phyloP scores from a whole-genome alignment of 2,113 vertebrate genomes.

The Sylvietta virens region DNA sequence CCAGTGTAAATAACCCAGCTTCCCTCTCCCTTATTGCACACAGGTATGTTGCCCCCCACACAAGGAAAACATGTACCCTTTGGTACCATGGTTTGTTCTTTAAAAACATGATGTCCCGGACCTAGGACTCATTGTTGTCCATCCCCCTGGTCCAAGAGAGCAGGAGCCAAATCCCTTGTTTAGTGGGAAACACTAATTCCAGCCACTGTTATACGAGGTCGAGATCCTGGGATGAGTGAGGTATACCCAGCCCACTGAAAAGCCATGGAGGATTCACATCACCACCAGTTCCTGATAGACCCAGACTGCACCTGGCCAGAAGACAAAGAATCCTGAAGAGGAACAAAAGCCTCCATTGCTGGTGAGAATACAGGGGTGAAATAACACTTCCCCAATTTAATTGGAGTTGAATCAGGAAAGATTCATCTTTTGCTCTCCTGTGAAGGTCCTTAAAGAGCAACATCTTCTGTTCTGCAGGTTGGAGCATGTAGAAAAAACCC shows the following conservation, averaged over 20 bases:
- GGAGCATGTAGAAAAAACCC: not conserved
- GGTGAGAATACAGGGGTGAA: not conserved
- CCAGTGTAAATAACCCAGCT: not conserved
- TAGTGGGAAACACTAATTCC: not conserved
- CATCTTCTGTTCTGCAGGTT: not conserved
- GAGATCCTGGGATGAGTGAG: not conserved
- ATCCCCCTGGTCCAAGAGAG: not conserved
- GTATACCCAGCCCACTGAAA: not conserved
- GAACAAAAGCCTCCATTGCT: not conserved
- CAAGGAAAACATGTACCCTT: fast-evolving
- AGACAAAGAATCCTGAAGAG: not conserved
- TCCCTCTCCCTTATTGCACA: not conserved
- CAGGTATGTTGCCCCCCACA: not conserved
- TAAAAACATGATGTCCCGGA: not conserved
- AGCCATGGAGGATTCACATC: not conserved
- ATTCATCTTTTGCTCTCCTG: not conserved
- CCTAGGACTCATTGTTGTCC: fast-evolving
- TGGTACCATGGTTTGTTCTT: not conserved
- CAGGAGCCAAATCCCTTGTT: not conserved
- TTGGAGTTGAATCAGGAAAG: not conserved
- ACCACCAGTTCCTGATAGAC: not conserved
- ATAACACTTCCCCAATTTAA: not conserved
- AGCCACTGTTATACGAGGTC: not conserved
- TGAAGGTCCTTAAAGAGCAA: not conserved
- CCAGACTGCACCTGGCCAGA: not conserved